Conservation (phyloP, 1,140 invertebrate species). For the Ooceraea biroi region DNA sequence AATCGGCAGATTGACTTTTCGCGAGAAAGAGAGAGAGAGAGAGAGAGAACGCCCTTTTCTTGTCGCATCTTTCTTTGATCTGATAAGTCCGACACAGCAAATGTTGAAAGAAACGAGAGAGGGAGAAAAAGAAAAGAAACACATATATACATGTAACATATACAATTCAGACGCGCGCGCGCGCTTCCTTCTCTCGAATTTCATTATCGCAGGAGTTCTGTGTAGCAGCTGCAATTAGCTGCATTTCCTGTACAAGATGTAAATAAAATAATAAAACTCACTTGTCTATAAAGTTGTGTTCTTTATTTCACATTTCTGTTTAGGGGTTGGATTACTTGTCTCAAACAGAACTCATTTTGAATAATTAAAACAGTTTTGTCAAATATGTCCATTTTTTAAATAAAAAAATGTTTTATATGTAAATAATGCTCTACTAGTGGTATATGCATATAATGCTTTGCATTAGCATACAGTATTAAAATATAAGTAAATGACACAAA, state of each 20-base stretch:
- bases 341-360: background rate
- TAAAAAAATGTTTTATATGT: background rate
- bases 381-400: background rate
- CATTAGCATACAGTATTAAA: background rate
- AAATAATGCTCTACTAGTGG: background rate
- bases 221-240: slow-evolving; percentile 31
- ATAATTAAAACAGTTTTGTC: background rate
- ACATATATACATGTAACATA: background rate
- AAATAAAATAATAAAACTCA: slow-evolving; percentile 69
- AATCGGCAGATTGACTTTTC: background rate
- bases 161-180: no score
- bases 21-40: no score
- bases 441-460: background rate
- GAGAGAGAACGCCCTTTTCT: background rate
- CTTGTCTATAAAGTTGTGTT: slow-evolving; percentile 67
- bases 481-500: no score
- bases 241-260: slow-evolving; percentile 64
- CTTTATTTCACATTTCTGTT: slow-evolving; percentile 68
- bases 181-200: background rate
- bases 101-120: background rate
- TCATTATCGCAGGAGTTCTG: background rate
- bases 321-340: background rate
- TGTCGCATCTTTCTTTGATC: background rate
- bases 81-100: background rate
- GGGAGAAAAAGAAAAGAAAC: background rate